Conservation (phyloP, 1,140 invertebrate genomes). For the Drosophila sulfurigaster region DNA sequence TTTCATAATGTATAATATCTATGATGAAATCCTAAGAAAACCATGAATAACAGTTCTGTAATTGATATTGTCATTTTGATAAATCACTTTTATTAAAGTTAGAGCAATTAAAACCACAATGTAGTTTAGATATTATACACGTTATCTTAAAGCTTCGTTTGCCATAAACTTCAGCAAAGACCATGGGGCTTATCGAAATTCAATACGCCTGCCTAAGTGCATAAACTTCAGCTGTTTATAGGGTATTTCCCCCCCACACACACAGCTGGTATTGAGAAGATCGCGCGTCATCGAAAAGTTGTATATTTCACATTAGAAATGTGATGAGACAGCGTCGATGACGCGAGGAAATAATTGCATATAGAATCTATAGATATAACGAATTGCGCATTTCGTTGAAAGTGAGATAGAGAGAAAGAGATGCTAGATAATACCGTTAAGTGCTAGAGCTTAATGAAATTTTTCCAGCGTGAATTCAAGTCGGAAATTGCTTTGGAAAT, state of each 20-base stretch:
- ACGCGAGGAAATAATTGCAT: neutral
- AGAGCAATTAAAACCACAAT: too few species aligned
- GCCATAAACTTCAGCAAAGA: too few species aligned
- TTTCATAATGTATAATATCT: too few species aligned
- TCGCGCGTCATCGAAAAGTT: constrained; percentile 3
- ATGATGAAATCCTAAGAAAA: too few species aligned
- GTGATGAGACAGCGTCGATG: neutral
- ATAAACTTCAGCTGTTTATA: neutral
- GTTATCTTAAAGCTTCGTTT: too few species aligned
- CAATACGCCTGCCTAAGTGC: too few species aligned
- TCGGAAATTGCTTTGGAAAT: neutral
- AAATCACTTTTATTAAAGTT: too few species aligned
- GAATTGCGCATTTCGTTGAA: constrained; percentile 11
- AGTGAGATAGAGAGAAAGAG: neutral
- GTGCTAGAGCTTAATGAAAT: neutral
- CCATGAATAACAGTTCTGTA: too few species aligned
- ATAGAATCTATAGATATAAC: neutral
- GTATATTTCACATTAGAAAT: constrained; percentile 8
- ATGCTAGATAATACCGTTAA: neutral
- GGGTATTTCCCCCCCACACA: neutral
- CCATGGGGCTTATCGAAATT: too few species aligned
- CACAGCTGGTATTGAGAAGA: constrained; percentile 9
- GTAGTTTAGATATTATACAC: too few species aligned
- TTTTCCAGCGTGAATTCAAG: neutral
- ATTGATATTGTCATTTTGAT: too few species aligned